Base-by-base conservation (phyloP, 2,113 vertebrate species). In the Zosterops borbonicus region DNA sequence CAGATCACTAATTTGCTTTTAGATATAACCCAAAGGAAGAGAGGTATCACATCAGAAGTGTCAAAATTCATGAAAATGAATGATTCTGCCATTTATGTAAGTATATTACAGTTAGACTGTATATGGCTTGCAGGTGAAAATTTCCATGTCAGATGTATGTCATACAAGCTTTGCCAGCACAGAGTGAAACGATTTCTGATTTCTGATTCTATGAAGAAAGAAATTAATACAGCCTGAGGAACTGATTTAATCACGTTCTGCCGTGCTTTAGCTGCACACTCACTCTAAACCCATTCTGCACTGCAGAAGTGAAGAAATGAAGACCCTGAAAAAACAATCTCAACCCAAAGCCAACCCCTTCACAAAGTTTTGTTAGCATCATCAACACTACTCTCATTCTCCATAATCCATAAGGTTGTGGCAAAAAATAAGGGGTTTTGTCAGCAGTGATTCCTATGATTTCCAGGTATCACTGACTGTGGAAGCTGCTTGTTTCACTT, bases 81-180 rank as follows among this genome's bases (percentile, higher is more conserved):
- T 59, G 8, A 79, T 50, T 67, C 76, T 63, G 46, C 33, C 13
- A 56, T 64, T 71, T 92, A 50, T 39, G 2, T 68, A 89, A 37
- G 7, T 56, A 42, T 42, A 67, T 63, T 41, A 22, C 74, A 62
- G 22, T 52, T 83, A 28, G 67, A 44, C 13, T 28, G 49, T 20
- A 46, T 6, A 28, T 9, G 18, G 23, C 49, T 80, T 83, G 58
- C 67, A 87, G 14, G 13, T 60, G 12, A 74, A 68, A 89, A 89
- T 69, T 74, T n/a, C n/a, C 60, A 52, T 1, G 0, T 16, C 0
- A 0, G 46, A 81, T 56, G 8, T 14, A 42, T 6, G 9, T 65
- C 29, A 56, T 31, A 29, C 6, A 56, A 74, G 25, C 27, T 84
- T 59, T 77, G 23, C 21, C 50, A 77, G 74, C 63, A 73, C 9